Conservation (phyloP, 2,797 vertebrate species). For the Pangasius sanitwongsei region DNA sequence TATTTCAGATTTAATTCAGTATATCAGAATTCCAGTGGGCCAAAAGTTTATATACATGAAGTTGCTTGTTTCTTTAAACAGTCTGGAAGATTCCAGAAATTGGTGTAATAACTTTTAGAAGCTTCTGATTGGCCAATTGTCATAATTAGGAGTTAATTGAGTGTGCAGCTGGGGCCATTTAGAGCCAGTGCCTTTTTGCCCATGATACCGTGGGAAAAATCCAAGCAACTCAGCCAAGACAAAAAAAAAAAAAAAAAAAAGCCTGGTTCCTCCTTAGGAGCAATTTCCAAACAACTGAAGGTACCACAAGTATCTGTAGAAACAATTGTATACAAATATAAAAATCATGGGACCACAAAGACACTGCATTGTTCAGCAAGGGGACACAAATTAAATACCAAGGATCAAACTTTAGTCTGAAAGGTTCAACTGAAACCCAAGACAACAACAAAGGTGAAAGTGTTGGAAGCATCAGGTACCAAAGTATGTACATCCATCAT, state of each 20-base stretch:
- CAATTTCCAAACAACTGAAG: background rate
- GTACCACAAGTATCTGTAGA: background rate
- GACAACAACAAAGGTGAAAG: background rate
- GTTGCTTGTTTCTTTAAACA: background rate
- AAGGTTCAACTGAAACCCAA: background rate
- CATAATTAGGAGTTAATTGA: background rate
- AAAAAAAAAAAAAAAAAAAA: too few species aligned
- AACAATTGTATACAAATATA: background rate
- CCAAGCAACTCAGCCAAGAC: background rate
- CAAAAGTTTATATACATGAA: background rate
- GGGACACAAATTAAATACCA: too few species aligned
- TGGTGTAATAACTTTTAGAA: background rate
- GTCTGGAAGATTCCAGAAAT: background rate
- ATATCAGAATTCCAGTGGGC: background rate
- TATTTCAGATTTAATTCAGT: background rate
- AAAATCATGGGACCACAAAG: background rate
- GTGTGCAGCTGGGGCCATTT: background rate
- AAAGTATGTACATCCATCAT: background rate
- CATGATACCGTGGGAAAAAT: too few species aligned
- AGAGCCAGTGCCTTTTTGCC: background rate
- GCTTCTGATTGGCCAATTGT: background rate
- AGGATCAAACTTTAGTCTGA: background rate
- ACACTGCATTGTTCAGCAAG: too few species aligned
- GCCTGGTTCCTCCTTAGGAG: too few species aligned
- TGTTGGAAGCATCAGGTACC: background rate